phyloP scores from a whole-genome alignment of 2,888 invertebrate genomes.

The Drosophila paracracens region DNA sequence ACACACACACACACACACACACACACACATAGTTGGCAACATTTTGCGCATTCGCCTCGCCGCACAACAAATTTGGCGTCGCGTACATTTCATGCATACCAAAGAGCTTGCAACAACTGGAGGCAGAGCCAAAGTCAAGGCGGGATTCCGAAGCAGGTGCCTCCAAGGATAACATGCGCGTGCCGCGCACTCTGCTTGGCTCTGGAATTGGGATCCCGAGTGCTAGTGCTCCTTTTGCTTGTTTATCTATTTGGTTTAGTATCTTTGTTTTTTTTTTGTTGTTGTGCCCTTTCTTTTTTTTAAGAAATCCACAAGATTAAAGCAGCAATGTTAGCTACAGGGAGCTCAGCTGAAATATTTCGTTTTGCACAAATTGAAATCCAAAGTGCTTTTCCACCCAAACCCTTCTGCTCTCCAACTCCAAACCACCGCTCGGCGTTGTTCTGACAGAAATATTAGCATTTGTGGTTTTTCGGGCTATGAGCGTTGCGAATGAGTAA shows the following conservation, averaged over 20 bases:
- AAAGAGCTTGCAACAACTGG: conserved; percentile 67
- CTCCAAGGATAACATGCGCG: conserved; percentile 77
- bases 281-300: conserved; percentile 26
- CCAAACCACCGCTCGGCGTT: neutral
- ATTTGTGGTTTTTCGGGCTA: conserved; percentile 69
- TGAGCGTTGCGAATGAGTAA: conserved; percentile 28
- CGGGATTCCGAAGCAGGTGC: conserved; percentile 65
- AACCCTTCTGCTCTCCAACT: conserved; percentile 27
- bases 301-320: conserved; percentile 79
- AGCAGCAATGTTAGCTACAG: conserved; percentile 55
- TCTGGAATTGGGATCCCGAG: conserved; percentile 30
- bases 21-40: conserved; percentile 25
- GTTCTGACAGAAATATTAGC: conserved; percentile 80
- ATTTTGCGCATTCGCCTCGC: conserved; percentile 77
- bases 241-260: conserved; percentile 76
- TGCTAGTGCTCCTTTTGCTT: conserved; percentile 58
- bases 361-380: conserved; percentile 80
- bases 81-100: conserved; percentile 81
- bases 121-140: conserved; percentile 15
- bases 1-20: conserved; percentile 16
- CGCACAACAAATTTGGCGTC: conserved; percentile 82
- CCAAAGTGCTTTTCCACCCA: conserved; percentile 76
- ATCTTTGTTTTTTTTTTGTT: conserved; percentile 30
- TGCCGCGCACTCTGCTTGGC: conserved; percentile 48
- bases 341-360: conserved; percentile 81